These are phyloP conservation scores for Cephus nigrinus DNA, from an alignment of 2,888 invertebrate species.

Conservation along the genomic window DNA sequence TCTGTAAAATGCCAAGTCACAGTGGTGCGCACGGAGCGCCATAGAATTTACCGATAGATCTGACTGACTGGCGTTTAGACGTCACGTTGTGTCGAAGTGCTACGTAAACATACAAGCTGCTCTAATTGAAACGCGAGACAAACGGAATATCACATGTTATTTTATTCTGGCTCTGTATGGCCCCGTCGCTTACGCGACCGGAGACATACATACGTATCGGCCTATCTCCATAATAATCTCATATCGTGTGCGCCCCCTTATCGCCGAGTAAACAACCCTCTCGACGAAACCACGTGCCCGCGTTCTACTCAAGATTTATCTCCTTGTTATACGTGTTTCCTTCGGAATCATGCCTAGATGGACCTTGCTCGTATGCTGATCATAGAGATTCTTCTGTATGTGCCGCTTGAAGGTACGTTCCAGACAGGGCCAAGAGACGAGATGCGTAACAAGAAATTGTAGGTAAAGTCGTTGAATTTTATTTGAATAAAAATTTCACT, in stretches of 20 bases:
- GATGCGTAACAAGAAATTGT: background rate
- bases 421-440: background rate
- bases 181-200: slow-evolving; percentile 20
- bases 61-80: background rate
- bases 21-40: background rate
- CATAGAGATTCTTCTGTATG: background rate
- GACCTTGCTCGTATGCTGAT: background rate
- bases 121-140: slow-evolving; percentile 35
- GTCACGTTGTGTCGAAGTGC: slow-evolving; percentile 28
- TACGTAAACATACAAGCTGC: slow-evolving; percentile 34
- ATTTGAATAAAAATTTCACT: background rate
- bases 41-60: background rate
- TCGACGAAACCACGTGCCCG: slow-evolving; percentile 32
- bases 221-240: slow-evolving; percentile 55
- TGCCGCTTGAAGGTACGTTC: background rate
- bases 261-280: slow-evolving; percentile 51
- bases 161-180: slow-evolving; percentile 13
- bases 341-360: background rate
- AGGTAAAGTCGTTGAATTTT: background rate
- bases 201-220: slow-evolving; percentile 25
- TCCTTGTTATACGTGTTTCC: background rate
- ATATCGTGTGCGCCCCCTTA: slow-evolving; percentile 42
- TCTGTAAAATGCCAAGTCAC: background rate
- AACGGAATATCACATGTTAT: slow-evolving; percentile 23
- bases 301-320: slow-evolving; percentile 32